Base-by-base conservation (phyloP, 2,888 invertebrate species). In the Sesamia inferens region DNA sequence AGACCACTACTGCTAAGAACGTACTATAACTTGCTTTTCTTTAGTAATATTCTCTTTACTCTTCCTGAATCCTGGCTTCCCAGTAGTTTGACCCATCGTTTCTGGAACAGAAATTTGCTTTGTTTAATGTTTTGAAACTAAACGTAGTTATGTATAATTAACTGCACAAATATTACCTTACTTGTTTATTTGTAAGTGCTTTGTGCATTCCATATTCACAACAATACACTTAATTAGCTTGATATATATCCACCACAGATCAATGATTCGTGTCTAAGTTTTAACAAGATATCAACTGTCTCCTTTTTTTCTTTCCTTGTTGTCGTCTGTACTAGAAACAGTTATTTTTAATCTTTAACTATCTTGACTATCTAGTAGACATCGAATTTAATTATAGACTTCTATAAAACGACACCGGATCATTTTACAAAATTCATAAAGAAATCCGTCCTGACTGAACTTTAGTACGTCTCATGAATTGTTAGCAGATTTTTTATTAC, bases 261-360 rank as follows among this genome's bases (percentile, higher is more conserved):
- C 14, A 59, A 76, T 31, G 71, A 76, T 76, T 73, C 61, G 48
- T 72, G 63, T 74, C 65, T 44, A 83, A 85, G 71, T 85, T 85
- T 75, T 76, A 80, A 77, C 73, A 72, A 73, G 62, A 70, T 78
- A 66, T 83, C 63, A 74, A 80, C 73, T 72, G 70, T 83, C 75
- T 83, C 16, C 7, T 48, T 48, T 48, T 16, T 3, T 8, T 16
- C 16, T 48, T 48, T 2, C 7, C 19, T 44, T 42, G 14, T 47
- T 48, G 19, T 19, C 51, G 8, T 51, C 8, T 19, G 16, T 7
- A 13, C 22, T 47, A 47, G 7, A 24, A 13, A 47, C 7, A 24
- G 19, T 47, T 8, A 7, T 47, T 19, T 47, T 11, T 16, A 4
- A 19, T 13, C 8, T 1, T 24, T 13, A 19, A 24, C 39, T 39